phyloP scores from a whole-genome alignment of 2,888 invertebrate genomes.

The Lampropteryx suffumata region DNA sequence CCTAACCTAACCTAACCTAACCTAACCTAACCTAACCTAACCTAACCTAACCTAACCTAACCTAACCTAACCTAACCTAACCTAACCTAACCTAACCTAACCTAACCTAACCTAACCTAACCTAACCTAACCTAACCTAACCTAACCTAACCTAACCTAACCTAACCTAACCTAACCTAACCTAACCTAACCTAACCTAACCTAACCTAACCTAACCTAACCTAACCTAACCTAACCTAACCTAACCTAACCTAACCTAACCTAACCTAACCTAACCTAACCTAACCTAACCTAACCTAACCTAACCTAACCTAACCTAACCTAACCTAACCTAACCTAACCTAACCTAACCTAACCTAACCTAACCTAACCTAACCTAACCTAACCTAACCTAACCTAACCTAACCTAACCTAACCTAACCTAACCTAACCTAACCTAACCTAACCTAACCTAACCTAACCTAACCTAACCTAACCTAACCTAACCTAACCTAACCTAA shows the following conservation, averaged over 20 bases:
- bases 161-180: constrained; percentile 1
- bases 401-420: constrained; percentile 2
- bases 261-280: background rate
- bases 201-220: constrained; percentile 1
- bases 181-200: constrained; percentile 2
- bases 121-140: constrained; percentile 2
- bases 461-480: constrained; percentile 1
- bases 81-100: constrained; percentile 2
- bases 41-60: constrained; percentile 2
- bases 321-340: constrained; percentile 2
- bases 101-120: constrained; percentile 2
- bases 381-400: constrained; percentile 2
- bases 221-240: constrained; percentile 2
- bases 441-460: constrained; percentile 2
- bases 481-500: constrained; percentile 2
- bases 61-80: constrained; percentile 2
- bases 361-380: constrained; percentile 2
- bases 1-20: background rate
- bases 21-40: constrained; percentile 2
- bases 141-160: constrained; percentile 2
- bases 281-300: background rate
- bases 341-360: constrained; percentile 2
- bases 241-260: constrained; percentile 3
- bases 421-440: constrained; percentile 2
- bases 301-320: background rate